phyloP scores from a whole-genome alignment of 2,888 invertebrate species.

The Heliothis peltigera region DNA sequence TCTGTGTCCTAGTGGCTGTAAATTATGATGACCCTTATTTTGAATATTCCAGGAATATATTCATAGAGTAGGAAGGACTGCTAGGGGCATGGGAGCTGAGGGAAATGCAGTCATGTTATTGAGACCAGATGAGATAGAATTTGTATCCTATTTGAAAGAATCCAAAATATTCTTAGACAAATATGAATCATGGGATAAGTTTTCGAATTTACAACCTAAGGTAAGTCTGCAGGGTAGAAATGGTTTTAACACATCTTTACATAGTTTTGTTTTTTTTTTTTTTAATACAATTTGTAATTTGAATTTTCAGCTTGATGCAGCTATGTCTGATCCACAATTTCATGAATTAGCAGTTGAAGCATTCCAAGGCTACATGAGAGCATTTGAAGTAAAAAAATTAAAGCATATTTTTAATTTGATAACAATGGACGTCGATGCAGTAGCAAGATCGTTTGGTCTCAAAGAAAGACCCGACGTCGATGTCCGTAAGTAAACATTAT shows the following conservation, averaged over 20 bases:
- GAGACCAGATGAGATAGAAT: conserved; percentile 97
- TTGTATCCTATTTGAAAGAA: conserved; percentile 96
- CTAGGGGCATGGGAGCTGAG: conserved; percentile 96
- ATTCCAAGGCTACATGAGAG: conserved; percentile 97
- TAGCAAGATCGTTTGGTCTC: conserved; percentile 98
- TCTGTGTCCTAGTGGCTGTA: background rate
- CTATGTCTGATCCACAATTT: conserved; percentile 96
- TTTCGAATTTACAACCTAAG: conserved; percentile 81
- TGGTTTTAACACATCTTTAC: background rate
- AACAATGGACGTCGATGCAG: conserved; percentile 95
- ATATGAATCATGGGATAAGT: conserved; percentile 88
- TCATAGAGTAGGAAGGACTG: conserved; percentile 99
- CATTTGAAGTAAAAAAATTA: conserved; percentile 98
- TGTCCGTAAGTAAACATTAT: conserved; percentile 91
- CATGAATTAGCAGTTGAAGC: conserved; percentile 97
- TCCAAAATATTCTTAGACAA: conserved; percentile 98
- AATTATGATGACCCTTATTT: background rate
- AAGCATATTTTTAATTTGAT: conserved; percentile 98
- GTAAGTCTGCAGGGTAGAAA: conserved; percentile 64
- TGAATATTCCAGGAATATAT: conserved; percentile 95
- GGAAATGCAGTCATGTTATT: conserved; percentile 98
- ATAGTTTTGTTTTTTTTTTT: background rate
- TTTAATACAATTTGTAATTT: background rate
- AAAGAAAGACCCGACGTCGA: conserved; percentile 97
- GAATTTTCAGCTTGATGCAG: conserved; percentile 94